Evolutionary conservation across 2,797 vertebrate species (phyloP), one percentile per base, ranked within the genome.

Genomic region (Smutsia temminckii): DNA sequence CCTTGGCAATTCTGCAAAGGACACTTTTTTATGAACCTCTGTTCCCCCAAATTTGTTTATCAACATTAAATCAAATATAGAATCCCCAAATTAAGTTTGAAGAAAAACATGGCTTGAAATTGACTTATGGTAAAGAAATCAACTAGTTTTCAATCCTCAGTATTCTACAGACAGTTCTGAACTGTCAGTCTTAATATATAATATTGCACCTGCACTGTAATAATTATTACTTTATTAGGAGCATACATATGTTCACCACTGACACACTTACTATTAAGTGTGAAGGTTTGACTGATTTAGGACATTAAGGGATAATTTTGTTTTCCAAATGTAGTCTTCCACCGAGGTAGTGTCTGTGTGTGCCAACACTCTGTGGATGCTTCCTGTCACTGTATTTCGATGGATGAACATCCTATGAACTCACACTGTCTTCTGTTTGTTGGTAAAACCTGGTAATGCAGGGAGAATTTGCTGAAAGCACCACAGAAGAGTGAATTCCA

Each of bases 211-310:
- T 93, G 53, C 68, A 61, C 17, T 20, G 53, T 74, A 61, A 69
- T 92, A 92, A 93, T 66, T 95, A 72, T 64, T 95, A 78, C 61
- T 91, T 95, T 95, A 61, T 95, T 85, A 85, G 93, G 80, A 81
- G 55, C 11, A 72, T 69, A 57, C 37, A n/a, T 53, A 68, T 40
- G 42, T 61, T 85, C 86, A 83, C 61, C 78, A 79, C 5, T 25
- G 74, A 83, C 81, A 93, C 29, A 85, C 37, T 42, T 66, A 78
- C n/a, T 64, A 46, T 66, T 61, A 69, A 68, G 42, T 63, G 37
- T 59, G 27, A 57, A 75, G 23, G 42, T 34, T 75, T 93, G 78
- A 92, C 59, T 81, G 51, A 96, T 46, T 97, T 72, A 61, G 75
- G 59, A 86, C 25, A 93, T 85, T 57, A 94, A 88, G 66, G 34